These are phyloP conservation scores for Zygogramma bicolorata DNA, from an alignment of 2,888 invertebrate genomes.

Conservation along the genomic window DNA sequence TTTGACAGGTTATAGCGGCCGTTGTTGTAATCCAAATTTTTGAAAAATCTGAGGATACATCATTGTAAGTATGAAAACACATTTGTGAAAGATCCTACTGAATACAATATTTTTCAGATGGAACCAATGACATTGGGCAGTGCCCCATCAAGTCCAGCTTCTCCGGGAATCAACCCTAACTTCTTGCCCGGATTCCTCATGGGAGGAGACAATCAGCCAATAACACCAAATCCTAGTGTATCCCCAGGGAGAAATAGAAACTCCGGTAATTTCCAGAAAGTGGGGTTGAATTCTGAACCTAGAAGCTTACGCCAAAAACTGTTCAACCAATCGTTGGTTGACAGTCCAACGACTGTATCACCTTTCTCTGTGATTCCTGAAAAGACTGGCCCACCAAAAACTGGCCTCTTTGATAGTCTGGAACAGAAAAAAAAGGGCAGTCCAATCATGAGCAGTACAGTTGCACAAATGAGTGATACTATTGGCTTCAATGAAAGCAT, in stretches of 20 bases:
- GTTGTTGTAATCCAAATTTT: too few relatives aligned
- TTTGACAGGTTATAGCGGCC: too few relatives aligned
- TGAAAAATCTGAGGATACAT: too few relatives aligned
- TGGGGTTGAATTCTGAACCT: conserved; percentile 52
- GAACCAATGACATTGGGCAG: conserved; percentile 89
- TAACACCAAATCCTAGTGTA: conserved; percentile 66
- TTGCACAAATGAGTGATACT: conserved; percentile 49
- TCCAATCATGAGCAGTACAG: conserved; percentile 58
- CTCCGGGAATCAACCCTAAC: conserved; percentile 74
- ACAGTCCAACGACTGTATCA: conserved; percentile 58
- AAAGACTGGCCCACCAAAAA: conserved; percentile 77
- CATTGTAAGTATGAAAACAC: not conserved
- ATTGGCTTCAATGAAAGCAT: conserved; percentile 57
- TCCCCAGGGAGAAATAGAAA: conserved; percentile 61
- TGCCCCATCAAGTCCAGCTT: conserved; percentile 78
- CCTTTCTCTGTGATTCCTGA: conserved; percentile 66
- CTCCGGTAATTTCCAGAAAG: conserved; percentile 46
- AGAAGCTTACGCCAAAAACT: conserved; percentile 59
- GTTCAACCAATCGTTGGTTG: conserved; percentile 59
- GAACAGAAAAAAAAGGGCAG: conserved; percentile 57
- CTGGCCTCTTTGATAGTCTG: conserved; percentile 77
- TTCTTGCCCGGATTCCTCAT: conserved; percentile 84
- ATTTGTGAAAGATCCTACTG: not conserved
- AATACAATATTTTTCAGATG: conserved; percentile 68
- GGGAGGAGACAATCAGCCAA: conserved; percentile 73